These are phyloP conservation scores for Pelodiscus sinensis DNA, from an alignment of 2,113 vertebrate species.

Conservation along the genomic window DNA sequence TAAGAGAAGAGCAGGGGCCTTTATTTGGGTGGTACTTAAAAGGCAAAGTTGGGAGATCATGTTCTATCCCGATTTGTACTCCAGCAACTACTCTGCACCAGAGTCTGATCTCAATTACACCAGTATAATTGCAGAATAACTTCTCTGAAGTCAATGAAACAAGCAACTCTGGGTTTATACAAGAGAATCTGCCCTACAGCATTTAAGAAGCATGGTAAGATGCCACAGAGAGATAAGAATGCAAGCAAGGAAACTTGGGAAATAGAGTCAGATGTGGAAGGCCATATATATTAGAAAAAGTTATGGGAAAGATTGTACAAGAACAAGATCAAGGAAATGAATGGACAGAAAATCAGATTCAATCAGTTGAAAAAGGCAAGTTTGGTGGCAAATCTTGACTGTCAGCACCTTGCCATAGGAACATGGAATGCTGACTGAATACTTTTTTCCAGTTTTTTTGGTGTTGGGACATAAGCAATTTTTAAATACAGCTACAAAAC, in stretches of 20 bases:
- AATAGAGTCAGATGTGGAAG: constrained; percentile 33
- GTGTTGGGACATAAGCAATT: constrained; percentile 50
- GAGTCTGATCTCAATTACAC: neutral
- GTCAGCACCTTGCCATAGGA: constrained; percentile 47
- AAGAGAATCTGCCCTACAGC: neutral
- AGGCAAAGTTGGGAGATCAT: neutral
- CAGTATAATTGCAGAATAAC: neutral
- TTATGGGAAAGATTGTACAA: constrained; percentile 22
- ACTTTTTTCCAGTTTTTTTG: constrained; percentile 62
- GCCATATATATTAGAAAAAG: constrained; percentile 28
- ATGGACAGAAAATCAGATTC: constrained; percentile 48
- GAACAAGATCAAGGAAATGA: constrained; percentile 43
- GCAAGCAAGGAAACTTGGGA: neutral
- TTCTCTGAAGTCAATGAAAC: neutral
- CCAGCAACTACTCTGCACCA: constrained; percentile 20
- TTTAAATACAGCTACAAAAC: constrained; percentile 52
- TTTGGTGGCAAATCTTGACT: constrained; percentile 40
- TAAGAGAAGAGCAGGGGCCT: rapidly evolving
- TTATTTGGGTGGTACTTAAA: constrained; percentile 22
- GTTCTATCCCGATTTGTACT: neutral
- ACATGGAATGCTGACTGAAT: constrained; percentile 44
- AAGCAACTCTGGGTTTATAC: neutral
- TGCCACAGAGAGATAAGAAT: neutral
- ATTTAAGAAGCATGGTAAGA: constrained; percentile 12
- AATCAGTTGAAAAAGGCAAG: constrained; percentile 47